Conservation (phyloP, 2,113 vertebrate species). For the Neolamprologus longior region DNA sequence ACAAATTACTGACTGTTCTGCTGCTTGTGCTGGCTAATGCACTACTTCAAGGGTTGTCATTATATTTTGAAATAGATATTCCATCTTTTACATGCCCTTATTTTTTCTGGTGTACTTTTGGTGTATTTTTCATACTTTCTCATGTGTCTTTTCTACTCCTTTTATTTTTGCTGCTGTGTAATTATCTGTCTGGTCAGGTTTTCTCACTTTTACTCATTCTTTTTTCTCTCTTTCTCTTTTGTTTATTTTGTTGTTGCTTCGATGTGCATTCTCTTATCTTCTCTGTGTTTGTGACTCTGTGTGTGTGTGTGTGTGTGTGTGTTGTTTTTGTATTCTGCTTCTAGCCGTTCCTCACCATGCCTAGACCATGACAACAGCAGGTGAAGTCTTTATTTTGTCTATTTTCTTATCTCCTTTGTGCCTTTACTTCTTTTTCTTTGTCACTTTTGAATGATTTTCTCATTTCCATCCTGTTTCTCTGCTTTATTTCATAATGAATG, state of each 20-base stretch:
- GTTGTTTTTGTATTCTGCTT: conserved; percentile 80
- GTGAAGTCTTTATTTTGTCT: conserved; percentile 77
- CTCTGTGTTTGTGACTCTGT: conserved; percentile 43
- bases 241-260: neutral
- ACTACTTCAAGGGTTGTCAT: neutral
- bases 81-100: neutral
- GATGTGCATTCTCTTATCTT: conserved; percentile 14
- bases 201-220: conserved; percentile 20
- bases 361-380: conserved; percentile 99
- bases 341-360: conserved; percentile 91
- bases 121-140: neutral
- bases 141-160: neutral
- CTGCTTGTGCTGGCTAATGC: neutral
- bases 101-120: neutral
- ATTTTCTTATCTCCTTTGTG: neutral
- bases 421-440: neutral
- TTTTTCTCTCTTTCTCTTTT: conserved; percentile 21
- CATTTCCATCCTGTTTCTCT: neutral
- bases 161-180: conserved; percentile 2
- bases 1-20: neutral
- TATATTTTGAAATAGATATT: neutral
- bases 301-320: conserved; percentile 48
- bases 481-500: conserved; percentile 29
- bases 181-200: conserved; percentile 4
- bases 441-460: neutral